Conservation (phyloP, 2,888 invertebrate genomes). For the Venusia cambrica region DNA sequence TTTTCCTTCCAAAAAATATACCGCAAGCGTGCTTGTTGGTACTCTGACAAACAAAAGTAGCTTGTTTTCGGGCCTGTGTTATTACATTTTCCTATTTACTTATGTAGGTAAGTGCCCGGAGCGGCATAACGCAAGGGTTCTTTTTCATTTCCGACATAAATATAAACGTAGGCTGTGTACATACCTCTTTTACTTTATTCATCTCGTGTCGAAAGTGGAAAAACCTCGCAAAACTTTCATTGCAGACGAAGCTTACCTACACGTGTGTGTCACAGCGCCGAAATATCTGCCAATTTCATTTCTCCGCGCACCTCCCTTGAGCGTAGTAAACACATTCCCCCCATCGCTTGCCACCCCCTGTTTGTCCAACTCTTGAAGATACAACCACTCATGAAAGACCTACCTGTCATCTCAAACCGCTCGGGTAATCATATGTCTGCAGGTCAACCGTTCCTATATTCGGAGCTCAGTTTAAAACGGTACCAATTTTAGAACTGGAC, state of each 20-base stretch:
- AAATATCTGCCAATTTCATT: constrained; percentile 79
- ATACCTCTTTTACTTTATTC: constrained; percentile 65
- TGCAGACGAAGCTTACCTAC: constrained; percentile 62
- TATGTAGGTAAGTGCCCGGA: constrained; percentile 34
- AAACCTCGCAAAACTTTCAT: constrained; percentile 71
- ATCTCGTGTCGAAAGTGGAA: constrained; percentile 63
- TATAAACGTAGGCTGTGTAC: constrained; percentile 42
- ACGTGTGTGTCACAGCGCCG: constrained; percentile 70
- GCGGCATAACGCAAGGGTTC: constrained; percentile 47
- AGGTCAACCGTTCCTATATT: constrained; percentile 36
- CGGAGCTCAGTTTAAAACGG: constrained; percentile 46
- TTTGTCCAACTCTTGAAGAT: constrained; percentile 71
- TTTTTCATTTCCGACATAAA: constrained; percentile 47
- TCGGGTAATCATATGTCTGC: constrained; percentile 26
- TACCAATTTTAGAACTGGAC: constrained; percentile 48
- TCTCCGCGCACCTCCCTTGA: constrained; percentile 71
- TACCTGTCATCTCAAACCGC: constrained; percentile 31
- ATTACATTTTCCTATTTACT: constrained; percentile 36
- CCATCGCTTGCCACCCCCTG: constrained; percentile 44
- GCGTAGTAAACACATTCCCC: constrained; percentile 71
- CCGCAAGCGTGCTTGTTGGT: constrained; percentile 16
- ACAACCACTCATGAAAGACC: constrained; percentile 51
- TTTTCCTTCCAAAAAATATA: constrained; percentile 8
- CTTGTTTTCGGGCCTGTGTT: constrained; percentile 27
- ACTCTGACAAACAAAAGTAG: constrained; percentile 25